Evolutionary conservation across 2,888 invertebrate species (phyloP).

Genomic region (Cheilosia vulpina): DNA sequence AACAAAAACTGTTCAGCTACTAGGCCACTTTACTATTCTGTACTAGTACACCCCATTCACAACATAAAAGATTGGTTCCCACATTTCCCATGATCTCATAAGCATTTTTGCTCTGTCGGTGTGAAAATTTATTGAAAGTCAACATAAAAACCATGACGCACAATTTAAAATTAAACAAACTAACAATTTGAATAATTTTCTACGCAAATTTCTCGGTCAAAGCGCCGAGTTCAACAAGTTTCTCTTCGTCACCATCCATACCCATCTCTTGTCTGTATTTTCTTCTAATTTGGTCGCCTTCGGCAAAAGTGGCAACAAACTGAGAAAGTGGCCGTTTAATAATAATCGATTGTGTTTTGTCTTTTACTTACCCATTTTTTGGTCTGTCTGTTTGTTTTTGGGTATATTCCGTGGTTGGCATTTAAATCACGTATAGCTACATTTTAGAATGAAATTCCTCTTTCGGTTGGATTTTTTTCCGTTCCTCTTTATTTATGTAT

Average conservation of each 20-base stretch:
- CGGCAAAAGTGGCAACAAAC: slow-evolving; percentile 20
- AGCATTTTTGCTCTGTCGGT: too few relatives aligned
- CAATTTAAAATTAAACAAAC: slow-evolving; percentile 17
- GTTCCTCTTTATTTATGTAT: too few relatives aligned
- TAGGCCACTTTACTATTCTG: too few relatives aligned
- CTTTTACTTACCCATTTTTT: neutral
- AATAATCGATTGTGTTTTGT: slow-evolving; percentile 28
- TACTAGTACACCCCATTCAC: too few relatives aligned
- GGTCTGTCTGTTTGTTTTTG: slow-evolving; percentile 12
- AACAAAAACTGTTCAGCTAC: too few relatives aligned
- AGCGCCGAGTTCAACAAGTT: slow-evolving; percentile 35
- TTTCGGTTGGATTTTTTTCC: slow-evolving; percentile 7
- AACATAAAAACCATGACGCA: slow-evolving; percentile 4
- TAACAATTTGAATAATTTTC: slow-evolving; percentile 8
- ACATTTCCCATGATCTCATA: too few relatives aligned
- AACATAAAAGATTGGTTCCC: too few relatives aligned
- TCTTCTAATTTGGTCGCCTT: neutral
- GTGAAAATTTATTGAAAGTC: too few relatives aligned
- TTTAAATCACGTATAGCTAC: slow-evolving; percentile 46
- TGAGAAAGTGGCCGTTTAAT: slow-evolving; percentile 21
- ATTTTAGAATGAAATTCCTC: slow-evolving; percentile 34
- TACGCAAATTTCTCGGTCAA: slow-evolving; percentile 31
- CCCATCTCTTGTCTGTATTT: neutral
- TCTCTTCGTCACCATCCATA: slow-evolving; percentile 13
- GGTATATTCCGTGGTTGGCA: slow-evolving; percentile 27